Conservation (phyloP, 2,797 vertebrate genomes). For the Enteromius radiatus region DNA sequence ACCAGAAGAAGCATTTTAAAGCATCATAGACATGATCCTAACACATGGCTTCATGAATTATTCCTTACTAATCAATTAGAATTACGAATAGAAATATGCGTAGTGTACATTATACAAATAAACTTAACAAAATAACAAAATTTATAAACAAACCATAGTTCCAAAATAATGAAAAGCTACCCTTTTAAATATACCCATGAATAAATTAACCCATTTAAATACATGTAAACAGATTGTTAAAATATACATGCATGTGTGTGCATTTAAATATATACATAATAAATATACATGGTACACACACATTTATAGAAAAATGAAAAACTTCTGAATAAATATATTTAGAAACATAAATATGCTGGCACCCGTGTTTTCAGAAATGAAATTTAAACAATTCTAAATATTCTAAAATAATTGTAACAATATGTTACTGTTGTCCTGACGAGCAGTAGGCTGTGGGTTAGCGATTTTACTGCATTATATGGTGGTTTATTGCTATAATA, state of each 20-base stretch:
- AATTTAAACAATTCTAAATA: background rate
- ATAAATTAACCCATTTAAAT: too few species aligned
- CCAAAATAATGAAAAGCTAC: too few species aligned
- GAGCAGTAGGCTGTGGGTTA: background rate
- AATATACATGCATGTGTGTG: too few species aligned
- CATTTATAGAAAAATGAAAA: too few species aligned
- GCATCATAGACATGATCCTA: background rate
- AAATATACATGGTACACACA: too few species aligned
- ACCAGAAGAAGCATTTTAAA: background rate
- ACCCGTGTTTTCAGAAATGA: background rate
- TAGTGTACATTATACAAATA: too few species aligned
- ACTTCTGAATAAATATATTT: background rate
- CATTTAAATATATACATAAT: too few species aligned
- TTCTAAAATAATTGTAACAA: background rate
- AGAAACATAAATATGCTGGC: background rate
- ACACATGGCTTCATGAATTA: background rate
- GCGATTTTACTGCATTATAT: background rate
- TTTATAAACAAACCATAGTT: too few species aligned
- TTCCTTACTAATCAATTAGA: too few species aligned
- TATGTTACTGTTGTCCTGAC: background rate
- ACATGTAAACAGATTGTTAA: background rate
- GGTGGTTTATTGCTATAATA: slow-evolving; percentile 8
- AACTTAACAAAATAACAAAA: too few species aligned
- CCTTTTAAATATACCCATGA: too few species aligned
- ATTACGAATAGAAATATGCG: too few species aligned